Conservation (phyloP, 2,113 vertebrate genomes). For the Strix uralensis region DNA sequence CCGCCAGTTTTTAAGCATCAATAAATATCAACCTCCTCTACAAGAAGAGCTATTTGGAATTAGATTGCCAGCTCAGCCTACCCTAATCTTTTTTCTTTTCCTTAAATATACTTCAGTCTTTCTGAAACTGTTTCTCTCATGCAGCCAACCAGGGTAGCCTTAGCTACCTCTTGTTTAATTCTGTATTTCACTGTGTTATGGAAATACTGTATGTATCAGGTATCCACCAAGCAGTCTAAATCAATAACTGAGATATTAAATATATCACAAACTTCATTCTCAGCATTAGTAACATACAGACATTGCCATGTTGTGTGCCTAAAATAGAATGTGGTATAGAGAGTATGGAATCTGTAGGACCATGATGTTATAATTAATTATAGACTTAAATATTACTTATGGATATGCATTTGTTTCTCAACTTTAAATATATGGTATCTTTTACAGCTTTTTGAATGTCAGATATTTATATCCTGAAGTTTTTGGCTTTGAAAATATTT, state of each 20-base stretch:
- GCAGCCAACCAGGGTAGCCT: background rate
- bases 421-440: background rate
- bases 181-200: constrained; percentile 34
- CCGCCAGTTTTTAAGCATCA: background rate
- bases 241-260: constrained; percentile 65
- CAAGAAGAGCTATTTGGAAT: background rate
- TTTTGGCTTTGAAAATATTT: constrained; percentile 52
- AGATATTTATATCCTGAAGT: constrained; percentile 38
- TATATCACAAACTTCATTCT: constrained; percentile 62
- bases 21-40: background rate
- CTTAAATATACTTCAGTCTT: background rate
- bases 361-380: constrained; percentile 59
- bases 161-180: constrained; percentile 55
- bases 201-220: constrained; percentile 47
- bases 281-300: constrained; percentile 58
- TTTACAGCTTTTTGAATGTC: constrained; percentile 42
- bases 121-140: background rate
- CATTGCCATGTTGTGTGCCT: constrained; percentile 47
- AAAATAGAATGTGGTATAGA: constrained; percentile 55
- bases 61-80: background rate
- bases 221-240: constrained; percentile 53
- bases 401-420: constrained; percentile 50
- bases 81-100: background rate
- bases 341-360: constrained; percentile 56
- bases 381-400: constrained; percentile 46